A percentile compares a stretch with the other conserved stretches of the same genome.
Evolutionary conservation across 2,113 vertebrate genomes (phyloP).

Genomic region (Bungarus multicinctus): DNA sequence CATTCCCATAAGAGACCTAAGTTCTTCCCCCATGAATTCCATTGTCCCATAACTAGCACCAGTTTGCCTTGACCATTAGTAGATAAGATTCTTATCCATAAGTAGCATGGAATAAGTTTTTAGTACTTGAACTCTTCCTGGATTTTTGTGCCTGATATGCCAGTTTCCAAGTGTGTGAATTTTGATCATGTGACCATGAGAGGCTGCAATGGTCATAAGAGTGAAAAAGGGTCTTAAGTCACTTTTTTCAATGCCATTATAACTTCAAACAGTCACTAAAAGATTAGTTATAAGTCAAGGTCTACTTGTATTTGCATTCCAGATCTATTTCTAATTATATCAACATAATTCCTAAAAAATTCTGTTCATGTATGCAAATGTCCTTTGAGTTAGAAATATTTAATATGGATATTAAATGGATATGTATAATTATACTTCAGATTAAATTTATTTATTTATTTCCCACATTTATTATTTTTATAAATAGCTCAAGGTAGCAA

Average conservation of each 20-base stretch:
- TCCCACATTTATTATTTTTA: neutral
- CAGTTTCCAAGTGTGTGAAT: neutral
- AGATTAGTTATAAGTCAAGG: neutral
- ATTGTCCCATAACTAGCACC: neutral
- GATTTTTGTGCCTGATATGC: too few species aligned
- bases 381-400: neutral
- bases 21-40: neutral
- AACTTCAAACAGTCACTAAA: neutral
- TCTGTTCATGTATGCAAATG: neutral
- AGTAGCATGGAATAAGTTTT: neutral
- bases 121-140: too few species aligned
- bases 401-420: neutral
- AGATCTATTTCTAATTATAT: neutral
- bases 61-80: neutral
- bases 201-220: neutral
- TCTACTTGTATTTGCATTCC: neutral
- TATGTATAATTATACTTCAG: neutral
- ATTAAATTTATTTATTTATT: neutral
- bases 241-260: neutral
- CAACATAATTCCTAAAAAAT: neutral
- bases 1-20: neutral
- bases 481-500: neutral
- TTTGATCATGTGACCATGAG: neutral
- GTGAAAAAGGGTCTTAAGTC: neutral
- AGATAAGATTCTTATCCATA: neutral